A percentile compares a stretch with the other conserved stretches of the same genome.
phyloP scores from a whole-genome alignment of 2,113 vertebrate genomes.

The Climacteris rufus region DNA sequence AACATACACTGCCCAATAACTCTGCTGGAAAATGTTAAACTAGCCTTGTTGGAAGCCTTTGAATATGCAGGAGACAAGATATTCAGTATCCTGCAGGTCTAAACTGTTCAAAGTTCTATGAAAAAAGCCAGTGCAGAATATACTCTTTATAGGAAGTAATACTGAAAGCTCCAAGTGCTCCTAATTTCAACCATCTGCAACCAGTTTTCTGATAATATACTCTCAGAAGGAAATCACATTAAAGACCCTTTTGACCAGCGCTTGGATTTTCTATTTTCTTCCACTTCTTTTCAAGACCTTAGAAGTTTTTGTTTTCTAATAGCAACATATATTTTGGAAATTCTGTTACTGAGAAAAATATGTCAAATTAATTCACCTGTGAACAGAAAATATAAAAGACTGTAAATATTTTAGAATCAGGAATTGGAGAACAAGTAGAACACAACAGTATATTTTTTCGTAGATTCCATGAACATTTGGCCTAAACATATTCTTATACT shows the following conservation, averaged over 20 bases:
- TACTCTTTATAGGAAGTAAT: not conserved
- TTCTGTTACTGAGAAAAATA: not conserved
- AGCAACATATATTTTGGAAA: not conserved
- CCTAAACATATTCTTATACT: not conserved
- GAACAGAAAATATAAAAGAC: not conserved
- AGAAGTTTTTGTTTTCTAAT: not conserved
- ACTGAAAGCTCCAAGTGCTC: not conserved
- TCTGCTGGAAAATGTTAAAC: not conserved
- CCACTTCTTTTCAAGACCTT: not conserved
- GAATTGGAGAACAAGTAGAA: not conserved
- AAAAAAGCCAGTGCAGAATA: not conserved
- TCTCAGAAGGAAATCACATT: not conserved
- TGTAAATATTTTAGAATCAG: not conserved
- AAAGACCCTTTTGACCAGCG: not conserved
- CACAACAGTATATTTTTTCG: not conserved
- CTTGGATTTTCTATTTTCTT: not conserved
- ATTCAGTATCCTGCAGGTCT: not conserved
- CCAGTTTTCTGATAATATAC: not conserved
- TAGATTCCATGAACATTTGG: not conserved
- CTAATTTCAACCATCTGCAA: not conserved
- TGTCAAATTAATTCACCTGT: not conserved
- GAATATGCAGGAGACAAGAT: not conserved
- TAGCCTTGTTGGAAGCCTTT: not conserved
- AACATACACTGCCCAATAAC: not conserved
- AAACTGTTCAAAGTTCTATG: not conserved